These are phyloP conservation scores for Syngnathus floridae DNA, from an alignment of 2,113 vertebrate species.

Conservation along the genomic window DNA sequence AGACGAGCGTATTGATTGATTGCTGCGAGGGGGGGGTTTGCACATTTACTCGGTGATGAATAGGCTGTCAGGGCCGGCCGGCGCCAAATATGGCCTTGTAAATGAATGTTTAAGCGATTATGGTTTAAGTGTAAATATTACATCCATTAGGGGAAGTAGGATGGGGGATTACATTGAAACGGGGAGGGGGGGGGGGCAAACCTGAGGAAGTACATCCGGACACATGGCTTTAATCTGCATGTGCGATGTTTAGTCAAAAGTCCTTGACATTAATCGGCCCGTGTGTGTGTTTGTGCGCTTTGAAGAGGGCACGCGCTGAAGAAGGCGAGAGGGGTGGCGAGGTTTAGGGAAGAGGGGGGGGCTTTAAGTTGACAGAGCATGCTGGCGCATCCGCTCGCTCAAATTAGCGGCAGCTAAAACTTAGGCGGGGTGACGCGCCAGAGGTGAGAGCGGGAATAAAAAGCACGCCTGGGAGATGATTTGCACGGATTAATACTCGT, in stretches of 20 bases:
- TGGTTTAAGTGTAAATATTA: slow-evolving; percentile 74
- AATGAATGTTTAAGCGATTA: slow-evolving; percentile 73
- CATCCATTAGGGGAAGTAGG: slow-evolving; percentile 59
- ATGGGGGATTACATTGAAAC: slow-evolving; percentile 59
- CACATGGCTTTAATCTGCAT: slow-evolving; percentile 64
- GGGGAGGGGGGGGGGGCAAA: slow-evolving; percentile 53
- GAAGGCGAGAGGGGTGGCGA: neutral
- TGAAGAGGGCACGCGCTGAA: neutral
- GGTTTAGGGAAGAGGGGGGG: slow-evolving; percentile 28
- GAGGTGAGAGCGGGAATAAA: slow-evolving; percentile 57
- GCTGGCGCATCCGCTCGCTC: slow-evolving; percentile 58
- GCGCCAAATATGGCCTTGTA: slow-evolving; percentile 67
- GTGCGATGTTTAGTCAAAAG: slow-evolving; percentile 59
- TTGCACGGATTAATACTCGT: slow-evolving; percentile 62
- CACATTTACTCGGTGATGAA: slow-evolving; percentile 74
- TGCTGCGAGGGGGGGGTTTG: slow-evolving; percentile 65
- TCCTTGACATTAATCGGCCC: slow-evolving; percentile 68
- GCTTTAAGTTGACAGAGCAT: slow-evolving; percentile 67
- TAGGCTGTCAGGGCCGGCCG: slow-evolving; percentile 73
- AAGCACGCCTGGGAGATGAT: slow-evolving; percentile 58
- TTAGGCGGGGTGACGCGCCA: slow-evolving; percentile 32
- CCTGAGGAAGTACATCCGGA: slow-evolving; percentile 33
- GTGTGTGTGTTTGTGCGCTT: slow-evolving; percentile 8
- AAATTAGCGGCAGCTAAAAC: slow-evolving; percentile 61
- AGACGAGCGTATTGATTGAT: slow-evolving; percentile 74